phyloP scores from a whole-genome alignment of 2,797 vertebrate species.

The Aeoliscus strigatus region DNA sequence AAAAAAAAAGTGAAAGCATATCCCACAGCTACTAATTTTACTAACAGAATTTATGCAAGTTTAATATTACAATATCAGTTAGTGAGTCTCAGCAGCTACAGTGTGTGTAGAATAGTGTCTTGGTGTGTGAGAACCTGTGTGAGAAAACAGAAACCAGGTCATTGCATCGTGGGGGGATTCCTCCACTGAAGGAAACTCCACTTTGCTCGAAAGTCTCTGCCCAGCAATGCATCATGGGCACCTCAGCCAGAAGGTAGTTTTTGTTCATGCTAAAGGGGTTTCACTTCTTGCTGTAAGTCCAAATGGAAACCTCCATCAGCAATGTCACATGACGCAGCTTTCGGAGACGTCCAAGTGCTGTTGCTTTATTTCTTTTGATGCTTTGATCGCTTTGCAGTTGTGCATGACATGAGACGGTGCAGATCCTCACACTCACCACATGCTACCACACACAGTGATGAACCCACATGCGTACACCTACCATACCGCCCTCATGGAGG shows the following conservation, averaged over 20 bases:
- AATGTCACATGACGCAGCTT: neutral
- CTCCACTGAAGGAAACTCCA: conserved; percentile 63
- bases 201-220: conserved; percentile 21
- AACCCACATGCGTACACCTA: conserved; percentile 50
- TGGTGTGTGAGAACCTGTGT: conserved; percentile 15
- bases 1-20: neutral
- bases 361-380: neutral
- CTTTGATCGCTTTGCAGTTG: neutral
- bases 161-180: conserved; percentile 51
- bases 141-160: conserved; percentile 46
- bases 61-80: neutral
- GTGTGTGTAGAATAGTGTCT: conserved; percentile 11
- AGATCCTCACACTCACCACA: conserved; percentile 33
- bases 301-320: conserved; percentile 3
- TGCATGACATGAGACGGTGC: conserved; percentile 12
- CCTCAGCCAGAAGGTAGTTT: conserved; percentile 5
- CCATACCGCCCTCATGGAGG: conserved; percentile 26
- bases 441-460: conserved; percentile 33
- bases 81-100: conserved; percentile 12
- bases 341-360: too few relatives aligned
- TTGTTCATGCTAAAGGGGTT: conserved; percentile 5
- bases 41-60: neutral
- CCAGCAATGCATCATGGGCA: conserved; percentile 34
- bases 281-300: neutral
- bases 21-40: neutral